A percentile compares a stretch with the other conserved stretches of the same genome.
Conservation (phyloP, 2,888 invertebrate genomes). For the Idaea biselata region DNA sequence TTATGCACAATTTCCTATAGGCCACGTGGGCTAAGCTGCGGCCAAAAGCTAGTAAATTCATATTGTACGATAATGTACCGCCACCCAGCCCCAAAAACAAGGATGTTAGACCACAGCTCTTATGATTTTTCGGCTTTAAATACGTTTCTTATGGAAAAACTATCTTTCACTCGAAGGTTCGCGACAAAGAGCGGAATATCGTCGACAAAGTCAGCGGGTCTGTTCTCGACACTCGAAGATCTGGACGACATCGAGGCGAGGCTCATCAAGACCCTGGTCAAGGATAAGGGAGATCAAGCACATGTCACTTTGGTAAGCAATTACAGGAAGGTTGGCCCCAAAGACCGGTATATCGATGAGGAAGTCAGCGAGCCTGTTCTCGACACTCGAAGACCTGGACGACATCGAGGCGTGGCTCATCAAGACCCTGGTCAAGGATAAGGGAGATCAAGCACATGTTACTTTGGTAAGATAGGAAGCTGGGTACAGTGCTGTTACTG, state of each 20-base stretch:
- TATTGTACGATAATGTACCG: no score
- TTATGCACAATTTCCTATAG: no score
- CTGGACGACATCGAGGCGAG: constrained; percentile 48
- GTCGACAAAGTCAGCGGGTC: constrained; percentile 43
- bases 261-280: constrained; percentile 41
- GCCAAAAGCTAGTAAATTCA: no score
- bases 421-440: constrained; percentile 33
- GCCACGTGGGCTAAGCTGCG: no score
- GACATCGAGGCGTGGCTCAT: constrained; percentile 48
- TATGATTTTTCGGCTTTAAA: neutral
- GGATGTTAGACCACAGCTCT: neutral
- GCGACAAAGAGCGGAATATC: constrained; percentile 59
- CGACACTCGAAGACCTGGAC: constrained; percentile 48
- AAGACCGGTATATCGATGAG: constrained; percentile 56
- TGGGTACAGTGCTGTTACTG: no score
- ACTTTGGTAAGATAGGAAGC: constrained; percentile 32
- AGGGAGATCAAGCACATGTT: constrained; percentile 5
- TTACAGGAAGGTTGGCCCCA: constrained; percentile 51
- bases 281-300: constrained; percentile 8
- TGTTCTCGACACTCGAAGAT: constrained; percentile 52
- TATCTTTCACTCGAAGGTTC: constrained; percentile 40
- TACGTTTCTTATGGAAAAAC: neutral
- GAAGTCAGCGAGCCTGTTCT: constrained; percentile 48
- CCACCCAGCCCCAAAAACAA: no score
- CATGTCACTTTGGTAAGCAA: constrained; percentile 25